Percentiles rank a stretch among this genome's conserved stretches.
Conservation (phyloP, 2,113 vertebrate species). For the Clarias magur region DNA sequence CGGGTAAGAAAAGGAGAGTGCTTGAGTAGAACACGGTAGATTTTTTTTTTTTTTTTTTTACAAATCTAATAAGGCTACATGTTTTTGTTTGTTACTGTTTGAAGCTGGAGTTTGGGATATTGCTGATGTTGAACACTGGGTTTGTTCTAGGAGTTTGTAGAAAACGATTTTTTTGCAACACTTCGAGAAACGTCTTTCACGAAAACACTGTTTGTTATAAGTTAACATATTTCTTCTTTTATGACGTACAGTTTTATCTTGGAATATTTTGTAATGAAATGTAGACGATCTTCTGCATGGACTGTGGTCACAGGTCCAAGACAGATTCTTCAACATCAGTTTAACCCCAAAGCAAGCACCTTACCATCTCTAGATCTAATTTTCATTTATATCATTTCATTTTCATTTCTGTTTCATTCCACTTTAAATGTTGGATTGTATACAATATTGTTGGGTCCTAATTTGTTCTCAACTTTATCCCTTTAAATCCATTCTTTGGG, state of each 20-base stretch:
- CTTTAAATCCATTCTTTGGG: background rate
- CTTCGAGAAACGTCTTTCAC: background rate
- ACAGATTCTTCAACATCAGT: constrained; percentile 2
- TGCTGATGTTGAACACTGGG: too few species aligned
- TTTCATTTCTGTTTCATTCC: background rate
- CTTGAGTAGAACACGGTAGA: background rate
- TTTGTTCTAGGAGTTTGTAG: background rate
- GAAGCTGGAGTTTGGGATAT: background rate
- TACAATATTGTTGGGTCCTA: background rate
- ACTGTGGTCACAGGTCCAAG: constrained; percentile 6
- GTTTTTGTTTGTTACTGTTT: background rate
- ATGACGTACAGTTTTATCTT: background rate
- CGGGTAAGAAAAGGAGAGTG: background rate
- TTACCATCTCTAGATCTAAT: background rate
- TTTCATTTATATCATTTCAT: background rate
- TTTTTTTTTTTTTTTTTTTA: too few species aligned
- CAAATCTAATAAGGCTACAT: background rate
- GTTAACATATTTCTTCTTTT: background rate
- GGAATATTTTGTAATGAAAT: background rate
- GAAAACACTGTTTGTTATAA: background rate
- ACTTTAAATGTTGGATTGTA: background rate
- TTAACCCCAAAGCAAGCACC: background rate
- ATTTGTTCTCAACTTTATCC: background rate
- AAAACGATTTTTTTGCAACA: background rate
- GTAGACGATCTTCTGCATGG: background rate